phyloP scores from a whole-genome alignment of 1,140 invertebrate genomes.

The Riptortus pedestris region DNA sequence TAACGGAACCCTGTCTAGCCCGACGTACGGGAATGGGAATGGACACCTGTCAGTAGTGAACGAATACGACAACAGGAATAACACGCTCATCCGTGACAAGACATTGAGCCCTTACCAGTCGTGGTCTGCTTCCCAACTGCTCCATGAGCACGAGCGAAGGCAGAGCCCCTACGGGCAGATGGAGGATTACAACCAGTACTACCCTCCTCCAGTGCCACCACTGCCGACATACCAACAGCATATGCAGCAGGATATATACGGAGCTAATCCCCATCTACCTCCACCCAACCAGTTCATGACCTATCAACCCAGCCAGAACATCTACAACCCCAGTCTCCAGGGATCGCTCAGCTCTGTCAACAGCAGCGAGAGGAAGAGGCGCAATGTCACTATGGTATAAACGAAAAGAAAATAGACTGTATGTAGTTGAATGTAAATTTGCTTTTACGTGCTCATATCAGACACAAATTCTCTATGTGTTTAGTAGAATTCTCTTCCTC shows the following conservation, averaged over 20 bases:
- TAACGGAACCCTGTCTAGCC: conserved; percentile 20
- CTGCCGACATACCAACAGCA: conserved; percentile 30
- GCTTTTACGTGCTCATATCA: conserved; percentile 13
- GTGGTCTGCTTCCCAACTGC: conserved; percentile 47
- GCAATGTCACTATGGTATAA: conserved; percentile 49
- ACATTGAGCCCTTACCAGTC: conserved; percentile 44
- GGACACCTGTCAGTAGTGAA: conserved; percentile 32
- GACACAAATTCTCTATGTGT: neutral
- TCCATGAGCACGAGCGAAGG: conserved; percentile 48
- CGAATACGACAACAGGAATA: conserved; percentile 30
- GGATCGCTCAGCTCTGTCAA: conserved; percentile 46
- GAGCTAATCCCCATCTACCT: conserved; percentile 34
- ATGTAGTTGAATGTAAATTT: conserved; percentile 10
- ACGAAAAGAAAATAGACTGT: neutral
- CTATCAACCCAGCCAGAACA: conserved; percentile 37
- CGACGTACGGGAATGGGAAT: conserved; percentile 23
- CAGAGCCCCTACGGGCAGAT: conserved; percentile 39
- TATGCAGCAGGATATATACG: conserved; percentile 29
- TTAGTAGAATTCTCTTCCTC: conserved; percentile 5
- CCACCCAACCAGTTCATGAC: conserved; percentile 36
- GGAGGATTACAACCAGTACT: conserved; percentile 30
- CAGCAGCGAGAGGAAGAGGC: conserved; percentile 42
- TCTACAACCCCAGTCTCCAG: conserved; percentile 44
- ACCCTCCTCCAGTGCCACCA: conserved; percentile 32
- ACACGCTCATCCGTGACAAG: conserved; percentile 37